These are phyloP conservation scores for Cinclus mexicanus DNA, from an alignment of 2,113 vertebrate species.

Conservation along the genomic window DNA sequence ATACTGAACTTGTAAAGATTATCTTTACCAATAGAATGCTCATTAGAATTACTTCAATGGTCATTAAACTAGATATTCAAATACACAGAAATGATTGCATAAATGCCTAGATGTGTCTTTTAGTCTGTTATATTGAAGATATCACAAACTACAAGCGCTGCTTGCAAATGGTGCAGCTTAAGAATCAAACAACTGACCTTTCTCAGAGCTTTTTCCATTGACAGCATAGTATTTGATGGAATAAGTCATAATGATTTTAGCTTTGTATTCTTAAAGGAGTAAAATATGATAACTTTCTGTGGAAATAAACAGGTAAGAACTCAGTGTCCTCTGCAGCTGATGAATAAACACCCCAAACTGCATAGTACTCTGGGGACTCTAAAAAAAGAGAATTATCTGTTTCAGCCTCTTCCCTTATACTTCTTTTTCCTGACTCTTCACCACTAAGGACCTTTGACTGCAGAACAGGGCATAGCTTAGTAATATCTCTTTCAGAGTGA, in stretches of 20 bases:
- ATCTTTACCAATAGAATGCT: neutral
- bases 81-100: neutral
- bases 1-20: neutral
- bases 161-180: neutral
- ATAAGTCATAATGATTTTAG: constrained; percentile 51
- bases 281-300: constrained; percentile 18
- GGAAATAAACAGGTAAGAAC: constrained; percentile 1
- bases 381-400: constrained; percentile 6
- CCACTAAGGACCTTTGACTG: neutral
- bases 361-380: neutral
- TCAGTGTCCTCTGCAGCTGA: constrained; percentile 4
- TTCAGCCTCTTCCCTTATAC: neutral
- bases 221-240: constrained; percentile 20
- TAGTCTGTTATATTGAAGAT: neutral
- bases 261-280: constrained; percentile 16
- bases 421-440: neutral
- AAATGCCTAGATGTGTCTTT: neutral
- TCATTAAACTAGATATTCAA: neutral
- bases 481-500: neutral
- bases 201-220: constrained; percentile 14
- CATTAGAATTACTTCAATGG: neutral
- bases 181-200: constrained; percentile 33
- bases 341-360: neutral
- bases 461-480: neutral
- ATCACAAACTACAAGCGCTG: neutral